These are phyloP conservation scores for Saimiri boliviensis DNA, from an alignment of 2,113 vertebrate species.

Conservation along the genomic window DNA sequence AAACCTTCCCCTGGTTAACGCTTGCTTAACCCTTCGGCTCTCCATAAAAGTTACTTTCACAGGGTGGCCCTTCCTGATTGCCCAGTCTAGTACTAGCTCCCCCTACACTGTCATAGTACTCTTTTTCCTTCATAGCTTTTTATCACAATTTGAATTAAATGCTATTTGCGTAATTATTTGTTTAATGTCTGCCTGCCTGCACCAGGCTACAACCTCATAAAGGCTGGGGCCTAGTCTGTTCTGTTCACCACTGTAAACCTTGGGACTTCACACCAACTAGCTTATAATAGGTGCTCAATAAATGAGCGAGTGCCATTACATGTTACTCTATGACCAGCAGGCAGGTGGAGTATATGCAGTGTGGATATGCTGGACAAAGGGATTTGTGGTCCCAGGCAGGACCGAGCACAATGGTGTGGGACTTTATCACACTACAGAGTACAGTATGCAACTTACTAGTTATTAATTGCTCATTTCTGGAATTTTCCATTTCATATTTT, in stretches of 20 bases:
- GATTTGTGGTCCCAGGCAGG: neutral
- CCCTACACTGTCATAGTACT: neutral
- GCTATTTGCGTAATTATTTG: neutral
- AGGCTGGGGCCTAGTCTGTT: neutral
- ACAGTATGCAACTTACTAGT: neutral
- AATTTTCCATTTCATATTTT: neutral
- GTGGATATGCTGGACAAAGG: neutral
- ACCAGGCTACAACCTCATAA: neutral
- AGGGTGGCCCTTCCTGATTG: neutral
- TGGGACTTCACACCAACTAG: neutral
- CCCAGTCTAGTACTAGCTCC: neutral
- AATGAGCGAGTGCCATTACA: neutral
- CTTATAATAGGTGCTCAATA: neutral
- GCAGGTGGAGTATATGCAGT: neutral
- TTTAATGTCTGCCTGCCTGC: neutral
- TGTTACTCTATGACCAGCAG: neutral
- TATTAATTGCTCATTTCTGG: neutral
- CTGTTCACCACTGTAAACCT: neutral
- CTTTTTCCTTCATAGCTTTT: neutral
- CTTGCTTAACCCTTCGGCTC: neutral
- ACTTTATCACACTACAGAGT: neutral
- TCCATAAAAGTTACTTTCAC: neutral
- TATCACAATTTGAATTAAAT: neutral
- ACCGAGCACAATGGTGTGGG: neutral
- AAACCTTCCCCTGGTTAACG: neutral